phyloP scores from a whole-genome alignment of 1,140 invertebrate species.

The Lethocerus indicus region DNA sequence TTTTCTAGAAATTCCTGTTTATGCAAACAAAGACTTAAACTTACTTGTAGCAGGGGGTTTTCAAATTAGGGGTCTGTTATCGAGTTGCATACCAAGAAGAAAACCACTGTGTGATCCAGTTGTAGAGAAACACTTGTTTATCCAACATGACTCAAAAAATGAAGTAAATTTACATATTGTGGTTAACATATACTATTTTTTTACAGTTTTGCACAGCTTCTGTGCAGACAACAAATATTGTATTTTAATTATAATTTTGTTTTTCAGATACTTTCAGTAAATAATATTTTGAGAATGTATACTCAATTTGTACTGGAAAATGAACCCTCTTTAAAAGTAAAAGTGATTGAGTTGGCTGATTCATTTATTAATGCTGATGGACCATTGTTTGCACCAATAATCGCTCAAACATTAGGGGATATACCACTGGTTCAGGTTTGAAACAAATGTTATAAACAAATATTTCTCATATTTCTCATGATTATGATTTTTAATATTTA shows the following conservation, averaged over 20 bases:
- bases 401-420: conserved; percentile 19
- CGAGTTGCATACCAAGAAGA: conserved; percentile 54
- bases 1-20: conserved; percentile 18
- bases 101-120: conserved; percentile 43
- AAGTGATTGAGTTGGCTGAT: conserved; percentile 46
- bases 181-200: background rate
- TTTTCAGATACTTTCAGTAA: conserved; percentile 15
- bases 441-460: too few species aligned
- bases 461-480: too few species aligned
- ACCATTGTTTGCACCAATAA: conserved; percentile 24
- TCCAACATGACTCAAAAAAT: conserved; percentile 29
- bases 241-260: conserved; percentile 6
- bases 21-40: conserved; percentile 17
- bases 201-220: background rate
- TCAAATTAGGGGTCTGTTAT: conserved; percentile 64
- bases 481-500: too few species aligned
- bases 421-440: conserved; percentile 29
- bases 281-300: conserved; percentile 30
- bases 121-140: conserved; percentile 56
- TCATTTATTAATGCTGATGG: conserved; percentile 24
- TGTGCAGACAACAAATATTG: background rate
- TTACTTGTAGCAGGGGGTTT: conserved; percentile 55
- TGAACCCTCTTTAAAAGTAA: conserved; percentile 42
- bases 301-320: conserved; percentile 69
- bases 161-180: too few species aligned